phyloP scores from a whole-genome alignment of 92 coral and sea anemone species.

The Plumapathes pennacea region DNA sequence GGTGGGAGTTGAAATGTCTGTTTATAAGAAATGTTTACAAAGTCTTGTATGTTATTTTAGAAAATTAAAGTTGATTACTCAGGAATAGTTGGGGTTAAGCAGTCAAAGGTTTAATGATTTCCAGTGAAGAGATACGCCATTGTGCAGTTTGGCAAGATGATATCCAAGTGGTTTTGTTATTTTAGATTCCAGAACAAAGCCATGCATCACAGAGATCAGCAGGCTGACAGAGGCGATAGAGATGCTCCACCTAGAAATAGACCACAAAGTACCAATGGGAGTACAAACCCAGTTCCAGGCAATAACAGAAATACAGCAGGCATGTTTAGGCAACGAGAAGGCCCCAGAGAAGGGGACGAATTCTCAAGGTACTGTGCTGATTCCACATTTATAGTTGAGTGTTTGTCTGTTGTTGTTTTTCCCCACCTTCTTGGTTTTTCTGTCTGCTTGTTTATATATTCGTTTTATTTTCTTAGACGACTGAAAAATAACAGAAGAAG shows the following conservation, averaged over 20 bases:
- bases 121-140: too few relatives aligned
- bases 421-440: neutral
- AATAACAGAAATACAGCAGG: conserved; percentile 36
- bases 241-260: conserved; percentile 51
- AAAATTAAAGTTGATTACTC: too few relatives aligned
- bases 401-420: neutral
- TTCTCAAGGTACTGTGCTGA: conserved; percentile 46
- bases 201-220: conserved; percentile 54
- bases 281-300: too few relatives aligned
- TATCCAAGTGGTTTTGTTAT: too few relatives aligned
- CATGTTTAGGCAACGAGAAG: conserved; percentile 32
- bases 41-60: too few relatives aligned
- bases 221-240: conserved; percentile 57
- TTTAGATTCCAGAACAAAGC: conserved; percentile 34
- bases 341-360: conserved; percentile 46
- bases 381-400: neutral
- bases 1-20: too few relatives aligned
- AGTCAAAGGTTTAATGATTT: too few relatives aligned
- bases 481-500: conserved; percentile 67
- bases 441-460: neutral
- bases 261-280: conserved; percentile 60
- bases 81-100: too few relatives aligned
- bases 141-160: too few relatives aligned
- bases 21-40: too few relatives aligned
- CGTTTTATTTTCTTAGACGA: conserved; percentile 12